Percentiles rank a stretch among this genome's conserved stretches.
Conservation (phyloP, 2,888 invertebrate genomes). For the Dexiosoma caninum region DNA sequence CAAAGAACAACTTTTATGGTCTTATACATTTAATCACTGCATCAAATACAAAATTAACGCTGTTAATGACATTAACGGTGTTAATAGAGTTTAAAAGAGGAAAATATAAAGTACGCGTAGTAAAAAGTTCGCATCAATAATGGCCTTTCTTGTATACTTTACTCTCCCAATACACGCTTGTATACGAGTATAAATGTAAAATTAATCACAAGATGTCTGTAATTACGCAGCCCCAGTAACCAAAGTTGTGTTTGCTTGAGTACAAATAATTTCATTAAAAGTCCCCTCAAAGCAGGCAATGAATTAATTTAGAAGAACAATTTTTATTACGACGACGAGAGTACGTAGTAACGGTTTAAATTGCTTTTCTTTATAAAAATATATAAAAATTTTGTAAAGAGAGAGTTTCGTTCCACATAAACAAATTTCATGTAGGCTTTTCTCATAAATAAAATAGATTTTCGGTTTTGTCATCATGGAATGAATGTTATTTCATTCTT, state of each 20-base stretch:
- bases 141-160: not conserved
- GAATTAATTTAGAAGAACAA: not conserved
- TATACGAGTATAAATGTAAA: not conserved
- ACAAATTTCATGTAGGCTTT: not conserved
- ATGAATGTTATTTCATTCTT: not conserved
- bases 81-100: not conserved
- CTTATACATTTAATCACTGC: no score
- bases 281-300: slow-evolving; percentile 33
- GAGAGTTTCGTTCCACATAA: not conserved
- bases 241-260: not conserved
- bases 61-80: not conserved
- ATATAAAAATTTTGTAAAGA: not conserved
- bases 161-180: not conserved
- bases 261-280: slow-evolving; percentile 20
- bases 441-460: not conserved
- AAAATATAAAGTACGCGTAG: not conserved
- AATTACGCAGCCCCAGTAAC: not conserved
- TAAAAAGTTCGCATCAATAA: not conserved
- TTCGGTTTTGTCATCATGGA: not conserved
- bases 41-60: no score
- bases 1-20: no score
- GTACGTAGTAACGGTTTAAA: not conserved
- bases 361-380: not conserved
- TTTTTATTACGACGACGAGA: not conserved
- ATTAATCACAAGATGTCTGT: not conserved